Conservation (phyloP, 2,797 vertebrate species). For the Rhynchotus rufescens region DNA sequence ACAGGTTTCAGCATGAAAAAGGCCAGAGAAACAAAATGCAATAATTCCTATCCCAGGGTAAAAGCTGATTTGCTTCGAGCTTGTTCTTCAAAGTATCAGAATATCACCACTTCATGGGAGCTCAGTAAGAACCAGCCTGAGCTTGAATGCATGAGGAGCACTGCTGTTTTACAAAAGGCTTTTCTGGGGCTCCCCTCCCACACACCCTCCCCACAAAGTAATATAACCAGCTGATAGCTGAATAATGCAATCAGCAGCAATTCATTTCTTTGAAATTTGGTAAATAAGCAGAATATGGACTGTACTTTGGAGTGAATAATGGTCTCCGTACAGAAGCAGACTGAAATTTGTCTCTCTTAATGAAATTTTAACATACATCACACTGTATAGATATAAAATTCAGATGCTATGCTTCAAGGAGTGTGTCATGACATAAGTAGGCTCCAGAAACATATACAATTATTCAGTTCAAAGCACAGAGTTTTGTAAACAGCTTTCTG, state of each 20-base stretch:
- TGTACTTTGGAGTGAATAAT: not conserved
- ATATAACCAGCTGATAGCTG: slow-evolving; percentile 8
- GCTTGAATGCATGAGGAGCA: not conserved
- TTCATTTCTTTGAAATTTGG: slow-evolving; percentile 5
- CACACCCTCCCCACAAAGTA: not conserved
- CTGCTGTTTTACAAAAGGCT: not conserved
- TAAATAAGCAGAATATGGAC: slow-evolving; percentile 10
- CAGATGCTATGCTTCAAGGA: not conserved
- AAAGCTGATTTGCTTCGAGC: not conserved
- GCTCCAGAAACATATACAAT: not conserved
- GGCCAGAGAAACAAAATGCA: not conserved
- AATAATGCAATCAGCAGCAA: slow-evolving; percentile 47
- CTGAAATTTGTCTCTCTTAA: not conserved
- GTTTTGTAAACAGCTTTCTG: not conserved
- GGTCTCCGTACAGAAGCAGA: not conserved
- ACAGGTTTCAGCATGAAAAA: not conserved
- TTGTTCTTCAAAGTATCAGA: not conserved
- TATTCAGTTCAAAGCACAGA: not conserved
- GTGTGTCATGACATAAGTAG: not conserved
- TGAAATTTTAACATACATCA: not conserved
- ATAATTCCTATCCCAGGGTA: not conserved
- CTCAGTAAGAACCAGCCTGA: not conserved
- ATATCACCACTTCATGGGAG: not conserved
- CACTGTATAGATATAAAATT: not conserved
- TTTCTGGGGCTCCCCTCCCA: not conserved